Evolutionary conservation across 2,113 vertebrate genomes (phyloP).

Genomic region (Notarius quadriscutis): DNA sequence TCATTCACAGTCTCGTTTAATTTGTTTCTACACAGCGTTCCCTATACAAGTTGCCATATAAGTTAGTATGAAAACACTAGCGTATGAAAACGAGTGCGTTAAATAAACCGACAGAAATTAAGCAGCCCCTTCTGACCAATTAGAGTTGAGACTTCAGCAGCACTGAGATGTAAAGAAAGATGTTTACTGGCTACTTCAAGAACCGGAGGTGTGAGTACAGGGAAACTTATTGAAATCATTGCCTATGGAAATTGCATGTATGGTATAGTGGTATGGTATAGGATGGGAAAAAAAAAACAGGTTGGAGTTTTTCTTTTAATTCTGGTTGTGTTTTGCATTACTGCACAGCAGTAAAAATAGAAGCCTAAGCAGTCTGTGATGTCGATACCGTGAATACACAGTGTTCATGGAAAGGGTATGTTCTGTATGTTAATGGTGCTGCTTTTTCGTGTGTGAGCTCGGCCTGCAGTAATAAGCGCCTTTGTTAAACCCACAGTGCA

Average conservation of each 20-base stretch:
- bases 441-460: conserved; percentile 53
- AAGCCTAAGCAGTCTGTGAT: not conserved
- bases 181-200: not conserved
- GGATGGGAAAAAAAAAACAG: too few relatives aligned
- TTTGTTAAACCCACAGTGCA: conserved; percentile 74
- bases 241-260: not conserved
- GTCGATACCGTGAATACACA: conserved; percentile 14
- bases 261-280: not conserved
- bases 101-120: not conserved
- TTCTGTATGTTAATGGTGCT: conserved; percentile 33
- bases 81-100: not conserved
- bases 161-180: not conserved
- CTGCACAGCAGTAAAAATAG: conserved; percentile 9
- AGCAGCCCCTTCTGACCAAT: not conserved
- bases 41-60: not conserved
- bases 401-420: conserved; percentile 23
- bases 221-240: not conserved
- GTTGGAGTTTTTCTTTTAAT: too few relatives aligned
- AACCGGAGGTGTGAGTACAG: not conserved
- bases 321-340: not conserved
- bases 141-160: not conserved
- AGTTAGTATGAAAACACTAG: not conserved
- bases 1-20: not conserved
- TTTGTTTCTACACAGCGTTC: not conserved
- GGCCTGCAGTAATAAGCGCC: conserved; percentile 66